A percentile compares a stretch with the other conserved stretches of the same genome.
phyloP scores from a whole-genome alignment of 2,888 invertebrate genomes.

The Xylota sylvarum region DNA sequence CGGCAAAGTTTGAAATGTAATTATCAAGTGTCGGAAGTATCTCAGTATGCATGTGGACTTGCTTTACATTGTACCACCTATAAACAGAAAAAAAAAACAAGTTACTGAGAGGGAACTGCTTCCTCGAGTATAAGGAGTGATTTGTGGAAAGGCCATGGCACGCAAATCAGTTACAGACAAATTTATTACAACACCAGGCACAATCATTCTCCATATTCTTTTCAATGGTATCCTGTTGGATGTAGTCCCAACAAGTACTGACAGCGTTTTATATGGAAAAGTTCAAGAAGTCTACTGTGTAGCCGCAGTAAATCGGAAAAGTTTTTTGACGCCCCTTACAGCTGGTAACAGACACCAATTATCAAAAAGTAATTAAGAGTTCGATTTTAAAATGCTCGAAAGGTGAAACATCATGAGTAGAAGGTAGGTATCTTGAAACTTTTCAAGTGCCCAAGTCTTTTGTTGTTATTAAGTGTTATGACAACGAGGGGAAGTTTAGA shows the following conservation, averaged over 20 bases:
- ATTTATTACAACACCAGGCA: constrained; percentile 66
- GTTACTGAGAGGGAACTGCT: not conserved
- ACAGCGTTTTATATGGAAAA: constrained; percentile 41
- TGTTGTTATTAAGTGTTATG: constrained; percentile 4
- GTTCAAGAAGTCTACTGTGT: constrained; percentile 58
- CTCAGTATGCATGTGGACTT: constrained; percentile 46
- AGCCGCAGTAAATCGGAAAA: constrained; percentile 69
- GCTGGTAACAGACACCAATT: constrained; percentile 66
- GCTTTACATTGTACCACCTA: constrained; percentile 20
- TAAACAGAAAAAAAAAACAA: not conserved
- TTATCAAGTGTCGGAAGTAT: constrained; percentile 77
- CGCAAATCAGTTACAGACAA: constrained; percentile 62
- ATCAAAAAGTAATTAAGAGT: constrained; percentile 64
- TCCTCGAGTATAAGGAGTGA: constrained; percentile 9
- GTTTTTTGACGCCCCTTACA: constrained; percentile 52
- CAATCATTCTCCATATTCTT: constrained; percentile 53
- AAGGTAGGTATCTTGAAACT: constrained; percentile 1
- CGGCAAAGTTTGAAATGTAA: constrained; percentile 70
- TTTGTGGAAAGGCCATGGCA: constrained; percentile 52
- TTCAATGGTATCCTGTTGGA: not conserved
- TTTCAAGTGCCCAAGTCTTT: not conserved
- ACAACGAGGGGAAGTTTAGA: not conserved
- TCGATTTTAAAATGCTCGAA: constrained; percentile 29
- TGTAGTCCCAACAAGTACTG: constrained; percentile 23
- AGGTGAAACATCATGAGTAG: not conserved